Conservation (phyloP, 2,797 vertebrate species). For the Morelia viridis region DNA sequence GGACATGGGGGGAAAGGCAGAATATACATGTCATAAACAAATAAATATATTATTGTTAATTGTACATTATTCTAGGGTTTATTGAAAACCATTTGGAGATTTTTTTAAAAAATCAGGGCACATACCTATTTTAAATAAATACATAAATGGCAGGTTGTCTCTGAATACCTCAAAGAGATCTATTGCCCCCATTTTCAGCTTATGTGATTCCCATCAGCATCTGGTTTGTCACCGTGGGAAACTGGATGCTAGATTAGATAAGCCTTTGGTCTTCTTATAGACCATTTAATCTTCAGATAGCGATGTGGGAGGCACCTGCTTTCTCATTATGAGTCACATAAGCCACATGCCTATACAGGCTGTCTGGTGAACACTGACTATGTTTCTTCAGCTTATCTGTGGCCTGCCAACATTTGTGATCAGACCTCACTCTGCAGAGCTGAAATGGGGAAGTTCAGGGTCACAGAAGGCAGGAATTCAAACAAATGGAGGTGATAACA, state of each 20-base stretch:
- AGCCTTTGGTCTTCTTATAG: background rate
- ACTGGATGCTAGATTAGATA: background rate
- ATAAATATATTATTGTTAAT: background rate
- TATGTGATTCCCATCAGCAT: background rate
- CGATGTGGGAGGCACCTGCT: background rate
- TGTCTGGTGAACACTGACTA: background rate
- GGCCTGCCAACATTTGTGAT: background rate
- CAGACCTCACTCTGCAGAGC: background rate
- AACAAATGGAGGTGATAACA: background rate
- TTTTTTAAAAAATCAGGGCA: background rate
- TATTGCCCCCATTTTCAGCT: background rate
- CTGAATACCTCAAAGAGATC: background rate
- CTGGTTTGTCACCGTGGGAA: background rate
- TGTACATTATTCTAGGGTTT: background rate
- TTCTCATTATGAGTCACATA: background rate
- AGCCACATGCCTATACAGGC: background rate
- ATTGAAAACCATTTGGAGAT: background rate
- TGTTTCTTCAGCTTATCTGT: background rate
- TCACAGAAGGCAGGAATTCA: background rate
- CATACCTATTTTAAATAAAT: background rate
- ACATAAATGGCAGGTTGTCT: background rate
- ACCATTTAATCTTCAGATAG: background rate
- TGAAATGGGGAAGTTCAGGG: background rate
- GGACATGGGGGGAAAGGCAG: background rate
- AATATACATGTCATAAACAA: background rate